A percentile compares a stretch with the other conserved stretches of the same genome.
These are phyloP conservation scores for Axinella damicornis DNA, from an alignment of 37 sponge, comb jelly and placozoan species.

Conservation along the genomic window DNA sequence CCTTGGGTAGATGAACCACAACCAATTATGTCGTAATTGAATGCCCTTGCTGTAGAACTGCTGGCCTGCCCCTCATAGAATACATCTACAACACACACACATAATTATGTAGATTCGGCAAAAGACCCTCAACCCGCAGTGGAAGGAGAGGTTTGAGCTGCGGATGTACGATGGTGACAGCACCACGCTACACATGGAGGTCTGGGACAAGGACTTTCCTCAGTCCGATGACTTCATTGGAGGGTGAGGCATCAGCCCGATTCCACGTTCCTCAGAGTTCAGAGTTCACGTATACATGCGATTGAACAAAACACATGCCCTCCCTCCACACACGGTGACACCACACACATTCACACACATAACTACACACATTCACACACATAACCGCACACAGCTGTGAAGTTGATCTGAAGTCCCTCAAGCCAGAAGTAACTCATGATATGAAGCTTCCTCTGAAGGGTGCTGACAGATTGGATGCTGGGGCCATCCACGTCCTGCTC, in stretches of 20 bases:
- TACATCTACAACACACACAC: too few relatives aligned
- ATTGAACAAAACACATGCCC: too few relatives aligned
- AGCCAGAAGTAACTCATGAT: constrained; percentile 56
- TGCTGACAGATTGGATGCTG: constrained; percentile 25
- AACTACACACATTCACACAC: too few relatives aligned
- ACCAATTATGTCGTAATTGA: too few relatives aligned
- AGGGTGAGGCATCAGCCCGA: too few relatives aligned
- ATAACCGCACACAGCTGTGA: constrained; percentile 32
- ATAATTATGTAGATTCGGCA: not conserved
- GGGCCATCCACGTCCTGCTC: constrained; percentile 61
- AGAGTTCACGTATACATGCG: too few relatives aligned
- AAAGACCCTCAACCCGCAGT: constrained; percentile 78
- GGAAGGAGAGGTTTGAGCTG: constrained; percentile 92
- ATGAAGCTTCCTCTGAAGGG: constrained; percentile 46
- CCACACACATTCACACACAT: not conserved
- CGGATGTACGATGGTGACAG: constrained; percentile 78
- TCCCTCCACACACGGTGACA: constrained; percentile 12
- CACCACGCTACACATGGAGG: constrained; percentile 78
- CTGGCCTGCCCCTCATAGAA: too few relatives aligned
- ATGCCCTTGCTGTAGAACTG: too few relatives aligned
- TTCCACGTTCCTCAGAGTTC: too few relatives aligned
- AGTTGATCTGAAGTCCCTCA: constrained; percentile 50
- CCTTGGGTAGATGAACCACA: too few relatives aligned
- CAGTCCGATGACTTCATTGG: constrained; percentile 91
- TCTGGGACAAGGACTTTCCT: constrained; percentile 85